These are phyloP conservation scores for Eubucco bourcierii DNA, from an alignment of 2,113 vertebrate genomes.

Conservation along the genomic window DNA sequence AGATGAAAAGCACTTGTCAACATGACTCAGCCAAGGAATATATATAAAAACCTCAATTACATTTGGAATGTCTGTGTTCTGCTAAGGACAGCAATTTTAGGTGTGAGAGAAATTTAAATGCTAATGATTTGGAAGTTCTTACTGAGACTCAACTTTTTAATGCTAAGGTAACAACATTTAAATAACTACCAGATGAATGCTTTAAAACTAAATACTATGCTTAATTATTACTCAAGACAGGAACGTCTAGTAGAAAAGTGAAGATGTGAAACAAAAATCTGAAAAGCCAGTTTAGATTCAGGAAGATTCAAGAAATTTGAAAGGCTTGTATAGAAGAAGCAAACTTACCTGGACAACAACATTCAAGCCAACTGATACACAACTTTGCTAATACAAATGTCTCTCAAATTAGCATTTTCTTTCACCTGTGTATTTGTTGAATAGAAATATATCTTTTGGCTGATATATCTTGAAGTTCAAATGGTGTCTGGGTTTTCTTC, in stretches of 20 bases:
- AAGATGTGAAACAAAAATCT: background rate
- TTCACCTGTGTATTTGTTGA: background rate
- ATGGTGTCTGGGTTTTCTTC: background rate
- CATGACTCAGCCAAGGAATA: background rate
- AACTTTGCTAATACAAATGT: background rate
- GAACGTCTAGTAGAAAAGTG: background rate
- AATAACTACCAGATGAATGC: background rate
- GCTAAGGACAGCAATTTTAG: background rate
- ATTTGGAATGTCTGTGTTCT: background rate
- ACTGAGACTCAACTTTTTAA: background rate
- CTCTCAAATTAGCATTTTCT: background rate
- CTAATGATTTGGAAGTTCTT: background rate
- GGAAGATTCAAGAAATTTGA: background rate
- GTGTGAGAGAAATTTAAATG: background rate
- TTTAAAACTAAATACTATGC: background rate
- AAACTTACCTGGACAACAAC: background rate
- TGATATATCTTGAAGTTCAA: background rate
- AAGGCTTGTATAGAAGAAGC: background rate
- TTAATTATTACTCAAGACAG: background rate
- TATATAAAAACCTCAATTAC: slow-evolving; percentile 39
- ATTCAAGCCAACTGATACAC: background rate
- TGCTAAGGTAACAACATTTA: background rate
- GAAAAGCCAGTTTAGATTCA: background rate
- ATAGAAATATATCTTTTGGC: background rate
- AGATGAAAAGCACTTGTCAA: slow-evolving; percentile 34